These are phyloP conservation scores for Microplitis manilae DNA, from an alignment of 2,888 invertebrate species.

Conservation along the genomic window DNA sequence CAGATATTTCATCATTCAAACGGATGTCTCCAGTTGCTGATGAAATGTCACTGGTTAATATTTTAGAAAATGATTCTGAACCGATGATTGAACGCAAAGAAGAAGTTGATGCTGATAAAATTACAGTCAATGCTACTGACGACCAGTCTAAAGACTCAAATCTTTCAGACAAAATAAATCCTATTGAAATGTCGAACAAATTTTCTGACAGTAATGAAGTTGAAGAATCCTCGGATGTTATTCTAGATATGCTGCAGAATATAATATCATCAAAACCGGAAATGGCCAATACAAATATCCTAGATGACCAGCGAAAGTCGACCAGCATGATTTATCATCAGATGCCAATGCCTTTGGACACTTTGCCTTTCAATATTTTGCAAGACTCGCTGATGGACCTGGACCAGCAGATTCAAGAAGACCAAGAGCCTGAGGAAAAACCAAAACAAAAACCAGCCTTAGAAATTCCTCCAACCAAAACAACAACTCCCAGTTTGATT, in stretches of 20 bases:
- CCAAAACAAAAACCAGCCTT: conserved; percentile 36
- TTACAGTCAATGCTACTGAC: conserved; percentile 47
- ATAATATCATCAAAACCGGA: conserved; percentile 73
- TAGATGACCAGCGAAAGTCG: conserved; percentile 63
- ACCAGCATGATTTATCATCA: conserved; percentile 67
- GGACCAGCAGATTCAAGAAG: conserved; percentile 52
- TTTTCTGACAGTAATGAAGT: conserved; percentile 55
- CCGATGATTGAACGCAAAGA: conserved; percentile 55
- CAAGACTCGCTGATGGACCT: conserved; percentile 66
- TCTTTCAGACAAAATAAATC: not conserved
- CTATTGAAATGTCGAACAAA: not conserved
- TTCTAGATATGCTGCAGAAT: conserved; percentile 81
- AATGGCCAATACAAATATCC: conserved; percentile 64
- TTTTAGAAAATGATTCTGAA: conserved; percentile 66
- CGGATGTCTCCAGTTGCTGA: conserved; percentile 68
- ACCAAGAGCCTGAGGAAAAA: conserved; percentile 46
- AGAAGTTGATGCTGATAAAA: conserved; percentile 45
- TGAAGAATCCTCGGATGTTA: conserved; percentile 79
- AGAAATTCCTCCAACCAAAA: conserved; percentile 41
- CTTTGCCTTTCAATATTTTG: conserved; percentile 66
- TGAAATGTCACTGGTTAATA: conserved; percentile 68
- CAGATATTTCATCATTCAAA: conserved; percentile 59
- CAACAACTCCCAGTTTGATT: conserved; percentile 12
- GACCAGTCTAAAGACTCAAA: conserved; percentile 1
- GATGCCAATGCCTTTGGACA: conserved; percentile 65